These are phyloP conservation scores for Pseudomyrmex sp. DNA, from an alignment of 1,140 invertebrate genomes.

Conservation along the genomic window DNA sequence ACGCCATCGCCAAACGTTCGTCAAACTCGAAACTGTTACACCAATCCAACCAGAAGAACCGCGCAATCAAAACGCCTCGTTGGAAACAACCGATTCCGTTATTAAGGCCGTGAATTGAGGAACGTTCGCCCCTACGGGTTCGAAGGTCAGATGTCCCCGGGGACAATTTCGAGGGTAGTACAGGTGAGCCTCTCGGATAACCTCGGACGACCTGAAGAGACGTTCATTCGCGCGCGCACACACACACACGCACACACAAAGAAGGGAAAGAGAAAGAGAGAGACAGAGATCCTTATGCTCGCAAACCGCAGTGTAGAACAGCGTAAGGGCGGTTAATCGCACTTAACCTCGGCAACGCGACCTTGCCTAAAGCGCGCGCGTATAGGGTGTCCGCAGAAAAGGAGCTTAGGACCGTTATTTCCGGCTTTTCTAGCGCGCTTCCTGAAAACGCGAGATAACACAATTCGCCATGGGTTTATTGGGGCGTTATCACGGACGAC, in stretches of 20 bases:
- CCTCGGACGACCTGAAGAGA: neutral
- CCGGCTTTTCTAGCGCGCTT: constrained; percentile 39
- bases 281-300: neutral
- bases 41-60: neutral
- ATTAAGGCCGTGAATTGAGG: neutral
- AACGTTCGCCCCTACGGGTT: neutral
- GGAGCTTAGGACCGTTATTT: constrained; percentile 47
- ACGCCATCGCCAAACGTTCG: neutral
- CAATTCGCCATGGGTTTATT: constrained; percentile 34
- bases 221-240: neutral
- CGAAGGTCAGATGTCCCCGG: constrained; percentile 39
- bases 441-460: constrained; percentile 57
- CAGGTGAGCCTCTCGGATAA: constrained; percentile 17
- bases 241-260: neutral
- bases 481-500: constrained; percentile 9
- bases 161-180: constrained; percentile 51
- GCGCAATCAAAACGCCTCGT: neutral
- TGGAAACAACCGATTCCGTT: constrained; percentile 3
- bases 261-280: neutral
- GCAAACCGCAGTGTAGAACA: constrained; percentile 47
- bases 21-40: neutral
- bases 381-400: constrained; percentile 14
- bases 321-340: constrained; percentile 65
- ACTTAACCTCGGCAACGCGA: constrained; percentile 24
- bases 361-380: constrained; percentile 25